phyloP scores from a whole-genome alignment of 2,888 invertebrate genomes.

The Coleophora deauratella region DNA sequence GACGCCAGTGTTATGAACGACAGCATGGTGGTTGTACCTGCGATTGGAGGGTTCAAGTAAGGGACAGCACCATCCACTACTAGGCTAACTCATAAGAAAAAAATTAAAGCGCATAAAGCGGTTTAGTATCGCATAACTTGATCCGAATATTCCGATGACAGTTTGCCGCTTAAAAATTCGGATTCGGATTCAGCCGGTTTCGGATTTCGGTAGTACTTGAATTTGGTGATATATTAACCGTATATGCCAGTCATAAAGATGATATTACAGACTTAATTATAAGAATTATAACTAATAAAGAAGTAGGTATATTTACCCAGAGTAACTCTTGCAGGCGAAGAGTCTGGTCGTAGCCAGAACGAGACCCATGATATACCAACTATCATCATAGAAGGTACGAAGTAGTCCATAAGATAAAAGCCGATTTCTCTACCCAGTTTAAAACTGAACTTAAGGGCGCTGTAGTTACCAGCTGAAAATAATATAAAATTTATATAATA shows the following conservation, averaged over 20 bases:
- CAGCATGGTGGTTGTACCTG: conserved; percentile 88
- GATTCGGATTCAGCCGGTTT: too few relatives aligned
- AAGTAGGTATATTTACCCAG: conserved; percentile 76
- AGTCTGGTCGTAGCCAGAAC: conserved; percentile 91
- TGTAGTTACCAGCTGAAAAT: conserved; percentile 85
- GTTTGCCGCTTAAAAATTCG: too few relatives aligned
- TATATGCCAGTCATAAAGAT: neutral
- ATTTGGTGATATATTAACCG: too few relatives aligned
- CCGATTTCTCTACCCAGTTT: conserved; percentile 87
- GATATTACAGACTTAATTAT: too few relatives aligned
- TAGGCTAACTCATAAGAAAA: too few relatives aligned
- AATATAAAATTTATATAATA: neutral
- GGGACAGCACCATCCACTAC: too few relatives aligned
- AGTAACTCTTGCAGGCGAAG: conserved; percentile 86
- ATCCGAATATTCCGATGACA: too few relatives aligned
- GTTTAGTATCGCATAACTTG: too few relatives aligned
- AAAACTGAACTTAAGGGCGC: conserved; percentile 85
- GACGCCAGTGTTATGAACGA: conserved; percentile 91
- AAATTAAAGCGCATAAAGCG: too few relatives aligned
- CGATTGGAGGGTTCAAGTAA: too few relatives aligned
- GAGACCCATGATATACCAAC: conserved; percentile 92
- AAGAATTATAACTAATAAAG: conserved; percentile 5
- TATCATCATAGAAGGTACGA: conserved; percentile 89
- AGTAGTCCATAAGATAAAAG: conserved; percentile 91
- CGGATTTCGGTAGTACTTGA: too few relatives aligned